Evolutionary conservation across 2,113 vertebrate species (phyloP), one percentile per base, ranked within the genome.

Genomic region (Capreolus pygargus): DNA sequence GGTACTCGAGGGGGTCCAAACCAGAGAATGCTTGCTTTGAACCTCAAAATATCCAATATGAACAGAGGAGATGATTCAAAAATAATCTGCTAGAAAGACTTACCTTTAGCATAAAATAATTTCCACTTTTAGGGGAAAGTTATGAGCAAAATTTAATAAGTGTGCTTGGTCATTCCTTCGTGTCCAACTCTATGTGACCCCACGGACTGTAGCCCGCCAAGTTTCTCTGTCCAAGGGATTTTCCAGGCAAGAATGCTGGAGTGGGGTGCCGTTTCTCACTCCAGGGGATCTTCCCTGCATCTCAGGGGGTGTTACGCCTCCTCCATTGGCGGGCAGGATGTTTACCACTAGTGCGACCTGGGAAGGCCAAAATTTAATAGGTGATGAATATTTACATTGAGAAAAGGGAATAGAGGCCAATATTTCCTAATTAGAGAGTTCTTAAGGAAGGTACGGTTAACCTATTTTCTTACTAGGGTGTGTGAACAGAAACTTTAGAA

Each of bases 161-260:
- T 78, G 50, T 2, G 2, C 12, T 76, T 15, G 39, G 39, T 43
- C 23, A 1, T 23, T 70, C 70, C 14, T 6, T 43, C 3, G 1
- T 25, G 5, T 25, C 36, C 6, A 1, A 74, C 2, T 74, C 70
- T 70, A 2, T 14, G 12, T 76, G 36, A 43, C 36, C 70, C 3
- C 0, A 1, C 27, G 23, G 23, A 27, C 36, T 43, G 6, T 76
- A 43, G 36, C 23, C 36, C 0, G 0, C 6, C 3, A 76, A 7
- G 12, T 23, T 76, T 39, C 23, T 43, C 36, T 14, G 36, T 76
- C 70, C 70, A 14, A 43, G 21, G 39, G 70, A 27, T 76, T 27
- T 39, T 39, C 70, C 70, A 76, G 23, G 36, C 12, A 27, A 43
- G 70, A 76, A 27, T 14, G 43, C 36, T 43, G 12, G 21, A 76